Conservation (phyloP, 2,888 invertebrate species). For the Caenorhabditis sp. region DNA sequence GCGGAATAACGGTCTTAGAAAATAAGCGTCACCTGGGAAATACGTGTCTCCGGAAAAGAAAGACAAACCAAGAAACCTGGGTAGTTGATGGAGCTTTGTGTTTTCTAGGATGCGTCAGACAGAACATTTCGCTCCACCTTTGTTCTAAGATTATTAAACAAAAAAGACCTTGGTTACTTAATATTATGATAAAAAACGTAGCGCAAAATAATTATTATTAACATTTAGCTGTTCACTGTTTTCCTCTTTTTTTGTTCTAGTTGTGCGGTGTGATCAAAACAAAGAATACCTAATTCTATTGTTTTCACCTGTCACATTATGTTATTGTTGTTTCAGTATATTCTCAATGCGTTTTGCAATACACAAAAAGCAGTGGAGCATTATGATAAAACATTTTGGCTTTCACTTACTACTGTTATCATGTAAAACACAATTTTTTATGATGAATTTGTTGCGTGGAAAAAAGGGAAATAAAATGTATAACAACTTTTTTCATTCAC, state of each 20-base stretch:
- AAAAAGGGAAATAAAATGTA: background rate
- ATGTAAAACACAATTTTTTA: background rate
- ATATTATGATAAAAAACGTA: too few relatives aligned
- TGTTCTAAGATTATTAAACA: too few relatives aligned
- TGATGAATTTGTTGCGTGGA: background rate
- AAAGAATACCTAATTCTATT: constrained; percentile 3
- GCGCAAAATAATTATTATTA: too few relatives aligned
- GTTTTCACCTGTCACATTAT: background rate
- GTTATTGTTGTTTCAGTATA: background rate
- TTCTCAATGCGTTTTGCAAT: background rate
- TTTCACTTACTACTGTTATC: background rate
- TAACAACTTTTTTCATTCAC: background rate
- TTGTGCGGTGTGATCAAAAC: background rate
- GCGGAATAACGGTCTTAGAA: constrained; percentile 31
- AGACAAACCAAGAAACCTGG: background rate
- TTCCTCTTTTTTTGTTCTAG: background rate
- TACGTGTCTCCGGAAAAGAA: constrained; percentile 19
- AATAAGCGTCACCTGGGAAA: background rate
- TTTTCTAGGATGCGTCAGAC: constrained; percentile 1
- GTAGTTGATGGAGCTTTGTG: constrained; percentile 14
- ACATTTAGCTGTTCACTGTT: too few relatives aligned
- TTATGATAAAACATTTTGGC: background rate
- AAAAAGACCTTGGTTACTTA: too few relatives aligned
- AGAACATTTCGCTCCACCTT: too few relatives aligned
- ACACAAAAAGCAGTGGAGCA: too few relatives aligned